Percentiles rank a stretch among this genome's conserved stretches.
phyloP scores from a whole-genome alignment of 2,113 vertebrate species.

The Paratilapia polleni region DNA sequence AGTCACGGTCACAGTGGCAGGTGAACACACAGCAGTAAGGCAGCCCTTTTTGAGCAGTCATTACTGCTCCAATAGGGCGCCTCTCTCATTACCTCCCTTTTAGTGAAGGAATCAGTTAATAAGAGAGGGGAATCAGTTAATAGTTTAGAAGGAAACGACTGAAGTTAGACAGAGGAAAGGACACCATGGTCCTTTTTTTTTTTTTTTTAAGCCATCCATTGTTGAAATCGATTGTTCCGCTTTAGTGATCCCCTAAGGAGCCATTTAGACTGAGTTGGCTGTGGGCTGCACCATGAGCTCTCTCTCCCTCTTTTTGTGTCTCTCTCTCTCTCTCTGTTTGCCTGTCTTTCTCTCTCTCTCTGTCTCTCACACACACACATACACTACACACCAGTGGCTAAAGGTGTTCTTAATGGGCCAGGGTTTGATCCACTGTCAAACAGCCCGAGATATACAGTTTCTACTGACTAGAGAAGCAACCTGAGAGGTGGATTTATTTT shows the following conservation, averaged over 20 bases:
- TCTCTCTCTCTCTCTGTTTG: background rate
- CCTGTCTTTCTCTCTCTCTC: background rate
- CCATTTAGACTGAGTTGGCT: slow-evolving; percentile 71
- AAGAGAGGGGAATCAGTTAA: slow-evolving; percentile 45
- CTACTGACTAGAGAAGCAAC: slow-evolving; percentile 34
- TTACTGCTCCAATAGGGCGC: slow-evolving; percentile 15
- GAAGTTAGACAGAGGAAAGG: slow-evolving; percentile 36
- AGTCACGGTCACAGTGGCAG: slow-evolving; percentile 4
- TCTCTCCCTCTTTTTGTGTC: slow-evolving; percentile 4
- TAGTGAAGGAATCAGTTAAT: slow-evolving; percentile 52
- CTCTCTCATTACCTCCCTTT: slow-evolving; percentile 48
- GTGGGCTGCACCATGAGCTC: slow-evolving; percentile 50
- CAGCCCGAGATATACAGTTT: slow-evolving; percentile 53
- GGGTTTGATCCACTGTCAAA: slow-evolving; percentile 65
- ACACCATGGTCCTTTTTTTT: slow-evolving; percentile 25
- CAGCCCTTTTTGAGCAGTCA: slow-evolving; percentile 1
- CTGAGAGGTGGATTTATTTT: slow-evolving; percentile 40
- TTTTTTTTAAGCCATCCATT: slow-evolving; percentile 67
- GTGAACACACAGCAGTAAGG: background rate
- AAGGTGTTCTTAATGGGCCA: slow-evolving; percentile 58
- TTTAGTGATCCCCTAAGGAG: slow-evolving; percentile 74
- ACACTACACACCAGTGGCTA: slow-evolving; percentile 27
- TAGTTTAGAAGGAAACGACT: slow-evolving; percentile 48
- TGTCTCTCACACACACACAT: slow-evolving; percentile 9
- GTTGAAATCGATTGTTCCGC: slow-evolving; percentile 73